Conservation (phyloP, 2,888 invertebrate species). For the Labia minor region DNA sequence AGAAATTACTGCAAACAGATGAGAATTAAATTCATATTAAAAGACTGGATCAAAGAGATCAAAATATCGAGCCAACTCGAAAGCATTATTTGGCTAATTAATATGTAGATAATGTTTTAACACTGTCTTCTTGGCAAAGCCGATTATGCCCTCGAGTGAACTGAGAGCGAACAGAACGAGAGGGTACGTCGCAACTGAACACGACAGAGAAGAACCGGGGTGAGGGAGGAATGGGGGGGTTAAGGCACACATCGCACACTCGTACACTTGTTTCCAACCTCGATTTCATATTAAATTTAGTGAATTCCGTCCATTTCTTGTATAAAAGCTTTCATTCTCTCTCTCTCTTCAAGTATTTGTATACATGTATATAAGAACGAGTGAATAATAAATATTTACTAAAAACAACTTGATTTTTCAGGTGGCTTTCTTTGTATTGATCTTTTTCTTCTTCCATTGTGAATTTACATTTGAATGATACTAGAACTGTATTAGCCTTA, state of each 20-base stretch:
- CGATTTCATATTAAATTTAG: slow-evolving; percentile 3
- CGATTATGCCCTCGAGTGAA: neutral
- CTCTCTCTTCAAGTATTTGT: neutral
- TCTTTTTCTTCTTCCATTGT: no score
- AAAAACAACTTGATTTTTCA: neutral
- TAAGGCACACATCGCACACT: no score
- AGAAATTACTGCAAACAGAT: neutral
- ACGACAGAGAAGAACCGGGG: no score
- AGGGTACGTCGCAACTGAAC: no score
- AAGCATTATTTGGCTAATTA: neutral
- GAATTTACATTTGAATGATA: no score
- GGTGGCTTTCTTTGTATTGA: no score
- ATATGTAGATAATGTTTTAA: slow-evolving; percentile 13
- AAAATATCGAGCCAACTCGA: neutral
- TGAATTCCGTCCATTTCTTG: neutral
- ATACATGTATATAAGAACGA: neutral
- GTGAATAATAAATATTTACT: neutral
- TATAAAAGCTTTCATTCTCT: neutral
- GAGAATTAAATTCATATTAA: neutral
- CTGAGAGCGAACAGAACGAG: neutral
- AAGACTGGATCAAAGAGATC: neutral
- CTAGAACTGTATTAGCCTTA: no score
- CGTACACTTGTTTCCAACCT: neutral
- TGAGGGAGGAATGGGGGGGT: neutral
- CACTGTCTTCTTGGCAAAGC: neutral